These are phyloP conservation scores for Mormyrops attenuatus DNA, from an alignment of 2,797 vertebrate genomes.

Conservation along the genomic window DNA sequence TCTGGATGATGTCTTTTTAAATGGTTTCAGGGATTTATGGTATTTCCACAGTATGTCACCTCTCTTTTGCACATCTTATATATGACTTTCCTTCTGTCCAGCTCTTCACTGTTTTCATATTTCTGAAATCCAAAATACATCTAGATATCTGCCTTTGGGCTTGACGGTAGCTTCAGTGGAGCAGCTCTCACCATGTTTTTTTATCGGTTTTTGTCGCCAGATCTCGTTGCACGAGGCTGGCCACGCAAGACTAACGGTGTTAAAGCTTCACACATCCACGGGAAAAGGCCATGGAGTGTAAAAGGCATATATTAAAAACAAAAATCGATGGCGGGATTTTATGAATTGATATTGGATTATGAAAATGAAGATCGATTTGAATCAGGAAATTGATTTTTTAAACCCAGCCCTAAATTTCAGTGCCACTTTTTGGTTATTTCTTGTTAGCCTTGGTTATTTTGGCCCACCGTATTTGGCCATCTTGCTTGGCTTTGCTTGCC, in stretches of 20 bases:
- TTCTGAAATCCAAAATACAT: neutral
- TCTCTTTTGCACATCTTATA: neutral
- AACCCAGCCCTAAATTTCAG: neutral
- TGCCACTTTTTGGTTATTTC: neutral
- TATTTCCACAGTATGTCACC: neutral
- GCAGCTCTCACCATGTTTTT: neutral
- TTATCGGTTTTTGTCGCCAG: neutral
- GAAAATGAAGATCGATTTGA: neutral
- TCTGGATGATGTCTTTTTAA: neutral
- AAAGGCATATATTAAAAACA: neutral
- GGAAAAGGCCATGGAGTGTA: neutral
- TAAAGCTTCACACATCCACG: neutral
- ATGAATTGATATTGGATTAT: neutral
- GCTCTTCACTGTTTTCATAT: neutral
- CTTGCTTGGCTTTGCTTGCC: slow-evolving; percentile 1
- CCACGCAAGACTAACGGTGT: neutral
- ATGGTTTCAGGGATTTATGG: neutral
- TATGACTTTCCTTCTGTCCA: neutral
- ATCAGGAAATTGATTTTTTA: neutral
- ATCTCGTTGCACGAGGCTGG: neutral
- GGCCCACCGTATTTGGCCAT: neutral
- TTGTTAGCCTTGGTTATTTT: neutral
- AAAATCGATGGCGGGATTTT: neutral
- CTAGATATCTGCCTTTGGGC: neutral
- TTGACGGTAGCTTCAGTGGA: neutral